Evolutionary conservation across 2,113 vertebrate species (phyloP).

Genomic region (Seriola aureovittata): DNA sequence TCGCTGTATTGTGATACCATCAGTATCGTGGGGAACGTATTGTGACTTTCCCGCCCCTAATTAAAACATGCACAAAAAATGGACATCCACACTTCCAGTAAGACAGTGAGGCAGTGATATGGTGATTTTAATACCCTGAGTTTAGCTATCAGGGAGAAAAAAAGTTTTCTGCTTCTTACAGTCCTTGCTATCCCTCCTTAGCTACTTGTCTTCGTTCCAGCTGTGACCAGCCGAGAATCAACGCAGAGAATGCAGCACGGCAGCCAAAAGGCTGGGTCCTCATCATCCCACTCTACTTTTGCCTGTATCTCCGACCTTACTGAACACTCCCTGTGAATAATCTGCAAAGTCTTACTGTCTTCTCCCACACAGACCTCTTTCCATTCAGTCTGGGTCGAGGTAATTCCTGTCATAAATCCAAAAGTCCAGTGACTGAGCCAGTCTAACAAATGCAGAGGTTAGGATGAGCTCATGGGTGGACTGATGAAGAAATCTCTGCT

Average conservation of each 20-base stretch:
- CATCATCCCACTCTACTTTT: conserved; percentile 28
- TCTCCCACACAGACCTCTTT: conserved; percentile 49
- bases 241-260: conserved; percentile 18
- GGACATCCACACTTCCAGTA: not conserved
- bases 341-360: conserved; percentile 34
- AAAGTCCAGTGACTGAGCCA: conserved; percentile 20
- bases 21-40: too few relatives aligned
- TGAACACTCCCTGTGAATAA: conserved; percentile 48
- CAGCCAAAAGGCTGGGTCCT: conserved; percentile 46
- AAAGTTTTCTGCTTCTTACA: not conserved
- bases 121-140: not conserved
- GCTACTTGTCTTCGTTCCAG: conserved; percentile 7
- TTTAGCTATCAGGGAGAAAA: not conserved
- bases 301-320: conserved; percentile 31
- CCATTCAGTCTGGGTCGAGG: conserved; percentile 44
- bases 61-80: not conserved
- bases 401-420: conserved; percentile 60
- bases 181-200: not conserved
- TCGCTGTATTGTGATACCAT: too few relatives aligned
- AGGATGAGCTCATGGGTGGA: conserved; percentile 35
- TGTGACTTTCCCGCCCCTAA: too few relatives aligned
- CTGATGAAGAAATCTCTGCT: conserved; percentile 18
- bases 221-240: conserved; percentile 38
- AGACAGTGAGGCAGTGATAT: not conserved
- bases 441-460: conserved; percentile 41